A percentile compares a stretch with the other conserved stretches of the same genome.
Conservation (phyloP, 2,888 invertebrate species). For the Apamea anceps region DNA sequence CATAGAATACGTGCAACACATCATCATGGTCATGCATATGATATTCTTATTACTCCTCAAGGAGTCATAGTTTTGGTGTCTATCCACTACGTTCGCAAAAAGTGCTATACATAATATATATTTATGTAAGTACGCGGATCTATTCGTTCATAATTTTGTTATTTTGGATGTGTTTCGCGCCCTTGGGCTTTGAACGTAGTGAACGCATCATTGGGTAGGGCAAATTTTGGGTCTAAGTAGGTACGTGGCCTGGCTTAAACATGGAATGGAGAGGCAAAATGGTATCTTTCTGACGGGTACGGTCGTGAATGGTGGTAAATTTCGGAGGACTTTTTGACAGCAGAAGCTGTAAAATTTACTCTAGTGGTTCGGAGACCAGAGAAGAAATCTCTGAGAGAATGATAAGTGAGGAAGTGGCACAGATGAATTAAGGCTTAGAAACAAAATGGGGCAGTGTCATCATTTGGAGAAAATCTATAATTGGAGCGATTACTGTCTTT, state of each 20-base stretch:
- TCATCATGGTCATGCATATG: conserved; percentile 44
- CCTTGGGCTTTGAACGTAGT: conserved; percentile 34
- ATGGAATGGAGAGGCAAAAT: conserved; percentile 1
- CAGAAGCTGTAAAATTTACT: neutral
- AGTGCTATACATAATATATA: neutral
- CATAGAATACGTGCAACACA: conserved; percentile 45
- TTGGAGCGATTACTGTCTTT: neutral
- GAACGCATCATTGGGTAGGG: conserved; percentile 16
- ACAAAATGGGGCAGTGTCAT: neutral
- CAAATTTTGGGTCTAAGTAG: conserved; percentile 5
- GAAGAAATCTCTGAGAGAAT: neutral
- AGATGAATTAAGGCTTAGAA: conserved; percentile 4
- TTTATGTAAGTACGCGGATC: no score
- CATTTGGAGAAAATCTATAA: neutral
- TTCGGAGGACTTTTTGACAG: neutral
- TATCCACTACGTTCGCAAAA: conserved; percentile 41
- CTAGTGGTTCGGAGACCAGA: neutral
- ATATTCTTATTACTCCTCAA: conserved; percentile 18
- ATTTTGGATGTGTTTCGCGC: neutral
- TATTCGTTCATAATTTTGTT: neutral
- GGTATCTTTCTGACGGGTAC: neutral
- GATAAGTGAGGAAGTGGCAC: neutral
- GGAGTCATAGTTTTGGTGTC: conserved; percentile 9
- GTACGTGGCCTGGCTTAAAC: conserved; percentile 7
- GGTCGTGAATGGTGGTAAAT: neutral